Conservation (phyloP, 2,797 vertebrate species). For the Syngnathus rostellatus region DNA sequence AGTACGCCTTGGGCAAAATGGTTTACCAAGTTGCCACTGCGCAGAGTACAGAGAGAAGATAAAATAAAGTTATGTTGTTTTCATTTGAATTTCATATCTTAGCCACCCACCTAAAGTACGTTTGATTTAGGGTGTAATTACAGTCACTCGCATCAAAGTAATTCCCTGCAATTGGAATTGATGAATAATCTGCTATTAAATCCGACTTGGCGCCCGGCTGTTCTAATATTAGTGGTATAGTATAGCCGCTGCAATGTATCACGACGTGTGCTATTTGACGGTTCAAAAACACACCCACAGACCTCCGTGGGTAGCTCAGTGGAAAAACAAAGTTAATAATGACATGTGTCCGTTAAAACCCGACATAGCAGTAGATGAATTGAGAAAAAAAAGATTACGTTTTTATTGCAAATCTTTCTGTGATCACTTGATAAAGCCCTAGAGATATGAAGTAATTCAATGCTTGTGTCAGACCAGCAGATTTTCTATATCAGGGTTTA, state of each 20-base stretch:
- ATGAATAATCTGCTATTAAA: slow-evolving; percentile 52
- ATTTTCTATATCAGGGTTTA: slow-evolving; percentile 68
- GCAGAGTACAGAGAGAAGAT: slow-evolving; percentile 25
- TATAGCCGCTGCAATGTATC: slow-evolving; percentile 32
- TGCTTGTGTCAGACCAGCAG: slow-evolving; percentile 50
- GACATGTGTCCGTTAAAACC: slow-evolving; percentile 47
- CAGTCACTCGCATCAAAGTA: slow-evolving; percentile 33
- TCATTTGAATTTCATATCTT: slow-evolving; percentile 33
- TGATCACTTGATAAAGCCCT: neutral
- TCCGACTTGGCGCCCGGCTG: slow-evolving; percentile 36
- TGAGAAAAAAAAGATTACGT: neutral
- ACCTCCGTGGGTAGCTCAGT: slow-evolving; percentile 20
- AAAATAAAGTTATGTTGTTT: slow-evolving; percentile 26
- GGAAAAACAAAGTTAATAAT: slow-evolving; percentile 47
- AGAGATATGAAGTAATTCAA: slow-evolving; percentile 26
- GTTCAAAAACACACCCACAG: slow-evolving; percentile 45
- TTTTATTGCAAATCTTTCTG: neutral
- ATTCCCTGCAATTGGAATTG: slow-evolving; percentile 44
- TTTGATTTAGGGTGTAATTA: slow-evolving; percentile 49
- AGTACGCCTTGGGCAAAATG: slow-evolving; percentile 7
- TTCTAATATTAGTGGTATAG: slow-evolving; percentile 38
- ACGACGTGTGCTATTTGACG: slow-evolving; percentile 41
- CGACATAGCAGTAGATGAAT: neutral
- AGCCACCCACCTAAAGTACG: slow-evolving; percentile 44
- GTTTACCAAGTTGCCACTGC: slow-evolving; percentile 9